These are phyloP conservation scores for Atherinomorus stipes DNA, from an alignment of 2,113 vertebrate genomes.

Conservation along the genomic window DNA sequence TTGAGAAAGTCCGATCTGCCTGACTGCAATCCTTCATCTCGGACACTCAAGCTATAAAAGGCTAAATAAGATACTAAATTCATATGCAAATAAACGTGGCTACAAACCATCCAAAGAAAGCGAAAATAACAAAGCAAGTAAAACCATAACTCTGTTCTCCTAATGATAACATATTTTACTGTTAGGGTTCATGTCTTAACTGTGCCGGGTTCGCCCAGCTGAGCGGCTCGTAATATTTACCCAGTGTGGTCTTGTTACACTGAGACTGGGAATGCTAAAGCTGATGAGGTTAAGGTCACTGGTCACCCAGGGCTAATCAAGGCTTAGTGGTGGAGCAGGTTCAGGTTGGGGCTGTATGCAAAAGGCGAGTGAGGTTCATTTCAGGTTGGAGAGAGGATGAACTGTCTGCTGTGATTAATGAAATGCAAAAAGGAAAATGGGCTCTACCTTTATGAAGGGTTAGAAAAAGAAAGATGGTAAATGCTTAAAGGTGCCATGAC, in stretches of 20 bases:
- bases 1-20: constrained; percentile 43
- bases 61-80: constrained; percentile 48
- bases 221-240: constrained; percentile 51
- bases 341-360: constrained; percentile 56
- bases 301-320: constrained; percentile 63
- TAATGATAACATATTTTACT: constrained; percentile 4
- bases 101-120: background rate
- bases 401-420: constrained; percentile 26
- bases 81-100: constrained; percentile 29
- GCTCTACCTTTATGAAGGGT: background rate
- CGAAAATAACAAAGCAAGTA: background rate
- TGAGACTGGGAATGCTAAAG: constrained; percentile 34
- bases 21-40: constrained; percentile 23
- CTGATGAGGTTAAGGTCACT: constrained; percentile 57
- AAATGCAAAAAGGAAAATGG: constrained; percentile 25
- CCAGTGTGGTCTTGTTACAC: background rate
- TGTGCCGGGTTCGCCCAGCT: constrained; percentile 14
- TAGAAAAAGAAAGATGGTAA: no score
- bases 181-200: background rate
- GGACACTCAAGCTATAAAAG: constrained; percentile 3
- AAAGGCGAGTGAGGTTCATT: constrained; percentile 42
- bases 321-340: constrained; percentile 51
- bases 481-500: no score
- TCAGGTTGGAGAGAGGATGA: constrained; percentile 36
- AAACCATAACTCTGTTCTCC: constrained; percentile 5